Percentiles rank a stretch among this genome's conserved stretches.
phyloP scores from a whole-genome alignment of 2,113 vertebrate species.

The Emydocephalus ijimae region DNA sequence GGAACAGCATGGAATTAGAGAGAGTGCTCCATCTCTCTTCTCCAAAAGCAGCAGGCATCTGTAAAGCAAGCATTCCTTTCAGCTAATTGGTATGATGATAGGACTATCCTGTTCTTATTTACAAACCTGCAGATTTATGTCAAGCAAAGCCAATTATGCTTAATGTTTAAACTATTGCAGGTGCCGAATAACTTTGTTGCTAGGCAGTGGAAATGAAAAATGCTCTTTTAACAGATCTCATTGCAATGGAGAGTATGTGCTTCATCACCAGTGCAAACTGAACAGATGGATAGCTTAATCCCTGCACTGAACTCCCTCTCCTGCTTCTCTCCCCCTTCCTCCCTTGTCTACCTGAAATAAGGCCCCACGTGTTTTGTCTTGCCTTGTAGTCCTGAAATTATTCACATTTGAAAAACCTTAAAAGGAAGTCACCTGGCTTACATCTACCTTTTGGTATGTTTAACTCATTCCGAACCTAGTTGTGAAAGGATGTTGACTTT shows the following conservation, averaged over 20 bases:
- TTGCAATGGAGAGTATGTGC: constrained; percentile 67
- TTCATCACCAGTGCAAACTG: constrained; percentile 61
- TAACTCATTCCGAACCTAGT: neutral
- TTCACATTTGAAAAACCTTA: constrained; percentile 6
- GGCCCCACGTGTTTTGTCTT: constrained; percentile 33
- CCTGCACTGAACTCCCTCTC: constrained; percentile 19
- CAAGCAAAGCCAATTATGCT: constrained; percentile 81
- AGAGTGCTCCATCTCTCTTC: neutral
- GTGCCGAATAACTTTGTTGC: constrained; percentile 78
- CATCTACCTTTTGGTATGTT: neutral
- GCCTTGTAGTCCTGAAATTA: constrained; percentile 8
- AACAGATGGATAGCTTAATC: constrained; percentile 67
- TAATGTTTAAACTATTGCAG: constrained; percentile 82
- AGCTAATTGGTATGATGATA: constrained; percentile 75
- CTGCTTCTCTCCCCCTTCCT: neutral
- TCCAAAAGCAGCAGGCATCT: constrained; percentile 67
- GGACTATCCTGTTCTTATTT: constrained; percentile 79
- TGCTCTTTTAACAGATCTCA: constrained; percentile 68
- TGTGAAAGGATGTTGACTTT: neutral
- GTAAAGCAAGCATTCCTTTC: constrained; percentile 74
- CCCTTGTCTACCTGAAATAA: constrained; percentile 15
- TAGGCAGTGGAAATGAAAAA: constrained; percentile 71
- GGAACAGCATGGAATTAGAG: neutral
- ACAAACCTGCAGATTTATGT: constrained; percentile 81
- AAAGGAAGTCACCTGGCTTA: neutral